These are phyloP conservation scores for Cynodonichthys magdalenae DNA, from an alignment of 2,797 vertebrate species.

Conservation along the genomic window DNA sequence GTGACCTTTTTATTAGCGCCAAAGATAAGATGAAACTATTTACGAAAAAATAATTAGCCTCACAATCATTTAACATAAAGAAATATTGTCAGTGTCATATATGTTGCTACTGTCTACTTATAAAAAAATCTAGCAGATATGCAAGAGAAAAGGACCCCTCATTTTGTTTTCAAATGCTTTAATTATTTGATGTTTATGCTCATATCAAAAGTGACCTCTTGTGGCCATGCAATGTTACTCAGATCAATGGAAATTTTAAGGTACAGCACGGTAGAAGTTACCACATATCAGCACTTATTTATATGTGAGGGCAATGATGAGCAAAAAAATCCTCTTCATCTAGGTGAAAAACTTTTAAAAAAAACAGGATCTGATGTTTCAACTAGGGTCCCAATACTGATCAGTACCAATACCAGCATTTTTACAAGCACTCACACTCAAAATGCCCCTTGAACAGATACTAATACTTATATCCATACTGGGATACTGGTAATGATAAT, in stretches of 20 bases:
- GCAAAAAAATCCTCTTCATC: too few relatives aligned
- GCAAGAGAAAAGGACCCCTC: background rate
- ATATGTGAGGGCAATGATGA: too few relatives aligned
- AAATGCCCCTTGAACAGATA: too few relatives aligned
- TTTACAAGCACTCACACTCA: too few relatives aligned
- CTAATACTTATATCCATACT: too few relatives aligned
- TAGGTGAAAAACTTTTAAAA: too few relatives aligned
- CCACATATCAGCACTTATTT: too few relatives aligned
- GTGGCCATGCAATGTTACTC: background rate
- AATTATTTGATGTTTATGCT: background rate
- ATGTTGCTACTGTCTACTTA: background rate
- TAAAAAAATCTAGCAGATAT: background rate
- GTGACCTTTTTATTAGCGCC: conserved; percentile 71
- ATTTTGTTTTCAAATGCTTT: background rate
- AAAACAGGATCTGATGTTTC: too few relatives aligned
- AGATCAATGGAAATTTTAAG: background rate
- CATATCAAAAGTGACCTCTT: conserved; percentile 10
- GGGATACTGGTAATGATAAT: too few relatives aligned
- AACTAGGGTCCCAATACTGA: too few relatives aligned
- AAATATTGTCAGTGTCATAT: conserved; percentile 10
- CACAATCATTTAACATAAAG: background rate
- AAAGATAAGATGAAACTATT: conserved; percentile 62
- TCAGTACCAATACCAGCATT: too few relatives aligned
- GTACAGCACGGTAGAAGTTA: too few relatives aligned
- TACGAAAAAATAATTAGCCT: conserved; percentile 60